These are phyloP conservation scores for Tarsius wallacei DNA, from an alignment of 2,797 vertebrate genomes.

Conservation along the genomic window DNA sequence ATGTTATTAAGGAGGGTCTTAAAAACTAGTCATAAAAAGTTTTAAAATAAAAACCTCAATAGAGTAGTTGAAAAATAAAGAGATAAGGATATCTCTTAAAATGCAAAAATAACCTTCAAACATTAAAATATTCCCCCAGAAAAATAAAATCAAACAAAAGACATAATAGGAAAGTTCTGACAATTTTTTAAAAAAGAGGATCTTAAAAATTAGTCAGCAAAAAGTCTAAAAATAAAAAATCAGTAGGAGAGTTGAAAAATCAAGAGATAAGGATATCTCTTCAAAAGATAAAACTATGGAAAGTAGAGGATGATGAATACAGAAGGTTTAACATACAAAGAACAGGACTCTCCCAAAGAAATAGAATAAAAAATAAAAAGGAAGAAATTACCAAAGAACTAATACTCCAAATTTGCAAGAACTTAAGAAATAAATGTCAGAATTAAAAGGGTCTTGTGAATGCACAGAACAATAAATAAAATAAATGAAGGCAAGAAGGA, in stretches of 20 bases:
- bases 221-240: conserved; percentile 17
- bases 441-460: conserved; percentile 12
- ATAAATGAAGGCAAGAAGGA: not conserved
- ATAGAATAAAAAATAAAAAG: not conserved
- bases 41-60: no score
- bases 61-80: no score
- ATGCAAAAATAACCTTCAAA: not conserved
- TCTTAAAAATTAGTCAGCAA: conserved; percentile 13
- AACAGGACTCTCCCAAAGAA: not conserved
- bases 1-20: no score
- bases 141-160: not conserved
- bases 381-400: conserved; percentile 28
- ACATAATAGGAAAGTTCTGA: not conserved
- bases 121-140: not conserved
- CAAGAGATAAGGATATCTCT: not conserved
- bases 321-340: not conserved
- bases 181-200: not conserved
- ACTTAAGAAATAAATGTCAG: not conserved
- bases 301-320: not conserved
- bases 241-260: not conserved
- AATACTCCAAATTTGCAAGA: not conserved
- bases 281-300: conserved; percentile 13
- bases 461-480: not conserved
- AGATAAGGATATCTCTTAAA: no score
- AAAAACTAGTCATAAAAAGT: no score